Evolutionary conservation across 2,113 vertebrate genomes (phyloP).

Genomic region (Apteryx owenii): DNA sequence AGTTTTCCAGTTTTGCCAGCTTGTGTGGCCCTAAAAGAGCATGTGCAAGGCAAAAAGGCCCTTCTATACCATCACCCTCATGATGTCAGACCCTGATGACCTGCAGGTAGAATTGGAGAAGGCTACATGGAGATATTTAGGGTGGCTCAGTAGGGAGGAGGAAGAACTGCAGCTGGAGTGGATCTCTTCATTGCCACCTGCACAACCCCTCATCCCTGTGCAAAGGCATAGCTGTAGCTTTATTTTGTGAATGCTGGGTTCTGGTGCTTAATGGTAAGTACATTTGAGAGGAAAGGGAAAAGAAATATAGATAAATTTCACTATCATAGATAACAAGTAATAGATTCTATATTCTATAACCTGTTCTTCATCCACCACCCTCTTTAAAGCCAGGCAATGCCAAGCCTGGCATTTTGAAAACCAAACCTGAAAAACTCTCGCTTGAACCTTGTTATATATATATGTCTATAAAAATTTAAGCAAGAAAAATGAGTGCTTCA

Average conservation of each 20-base stretch:
- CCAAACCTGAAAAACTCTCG: background rate
- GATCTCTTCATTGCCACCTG: background rate
- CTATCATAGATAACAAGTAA: background rate
- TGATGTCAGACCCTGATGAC: background rate
- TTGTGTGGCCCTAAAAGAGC: background rate
- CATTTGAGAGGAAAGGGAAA: background rate
- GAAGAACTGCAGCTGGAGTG: background rate
- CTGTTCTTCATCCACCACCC: background rate
- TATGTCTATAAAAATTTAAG: constrained; percentile 26
- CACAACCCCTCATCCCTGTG: background rate
- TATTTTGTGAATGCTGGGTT: background rate
- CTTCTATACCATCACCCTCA: rapidly evolving
- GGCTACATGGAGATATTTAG: background rate
- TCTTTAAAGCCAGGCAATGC: background rate
- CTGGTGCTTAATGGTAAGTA: background rate
- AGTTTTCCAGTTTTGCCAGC: background rate
- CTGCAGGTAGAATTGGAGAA: background rate
- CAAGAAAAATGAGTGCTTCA: constrained; percentile 36
- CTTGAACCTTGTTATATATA: background rate
- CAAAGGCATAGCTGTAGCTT: background rate
- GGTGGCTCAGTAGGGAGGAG: background rate
- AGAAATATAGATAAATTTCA: background rate
- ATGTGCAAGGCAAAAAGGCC: background rate
- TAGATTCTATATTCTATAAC: background rate
- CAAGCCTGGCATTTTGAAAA: background rate